Evolutionary conservation across 1,140 invertebrate species (phyloP).

Genomic region (Tribolium castaneum): DNA sequence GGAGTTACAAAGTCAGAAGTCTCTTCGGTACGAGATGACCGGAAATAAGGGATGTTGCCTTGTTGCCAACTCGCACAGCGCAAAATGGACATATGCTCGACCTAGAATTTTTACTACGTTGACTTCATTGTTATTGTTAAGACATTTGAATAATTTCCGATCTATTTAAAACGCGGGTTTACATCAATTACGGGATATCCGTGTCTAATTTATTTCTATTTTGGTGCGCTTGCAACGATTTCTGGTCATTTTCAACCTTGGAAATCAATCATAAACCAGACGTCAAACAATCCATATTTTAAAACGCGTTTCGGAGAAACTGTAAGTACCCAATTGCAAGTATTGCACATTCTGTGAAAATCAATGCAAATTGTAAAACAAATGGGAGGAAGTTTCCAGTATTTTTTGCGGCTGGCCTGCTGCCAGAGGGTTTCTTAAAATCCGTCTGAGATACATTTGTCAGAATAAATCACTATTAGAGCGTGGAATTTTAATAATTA

Average conservation of each 20-base stretch:
- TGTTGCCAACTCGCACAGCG: not conserved
- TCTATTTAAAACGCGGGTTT: not conserved
- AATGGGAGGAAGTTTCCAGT: slow-evolving; percentile 9
- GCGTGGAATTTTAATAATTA: slow-evolving; percentile 36
- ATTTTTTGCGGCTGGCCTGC: not conserved
- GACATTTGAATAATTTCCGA: slow-evolving; percentile 29
- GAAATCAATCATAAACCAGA: slow-evolving; percentile 36
- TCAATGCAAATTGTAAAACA: not conserved
- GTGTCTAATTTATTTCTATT: slow-evolving; percentile 39
- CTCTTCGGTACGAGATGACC: not conserved
- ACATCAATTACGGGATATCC: slow-evolving; percentile 35
- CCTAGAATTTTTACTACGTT: slow-evolving; percentile 7
- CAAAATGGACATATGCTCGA: not conserved
- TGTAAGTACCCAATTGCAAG: not conserved
- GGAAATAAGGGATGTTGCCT: slow-evolving; percentile 3
- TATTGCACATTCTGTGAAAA: not conserved
- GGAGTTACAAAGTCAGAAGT: slow-evolving; percentile 7
- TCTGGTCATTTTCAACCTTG: slow-evolving; percentile 41
- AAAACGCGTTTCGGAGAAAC: slow-evolving; percentile 7
- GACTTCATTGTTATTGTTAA: slow-evolving; percentile 34
- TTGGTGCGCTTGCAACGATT: slow-evolving; percentile 26
- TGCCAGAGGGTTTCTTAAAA: slow-evolving; percentile 11
- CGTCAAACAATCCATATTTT: slow-evolving; percentile 13
- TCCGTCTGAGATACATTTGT: slow-evolving; percentile 11
- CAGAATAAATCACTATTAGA: slow-evolving; percentile 31